These are phyloP conservation scores for Lasius fuliginosus DNA, from an alignment of 2,888 invertebrate genomes.

Conservation along the genomic window DNA sequence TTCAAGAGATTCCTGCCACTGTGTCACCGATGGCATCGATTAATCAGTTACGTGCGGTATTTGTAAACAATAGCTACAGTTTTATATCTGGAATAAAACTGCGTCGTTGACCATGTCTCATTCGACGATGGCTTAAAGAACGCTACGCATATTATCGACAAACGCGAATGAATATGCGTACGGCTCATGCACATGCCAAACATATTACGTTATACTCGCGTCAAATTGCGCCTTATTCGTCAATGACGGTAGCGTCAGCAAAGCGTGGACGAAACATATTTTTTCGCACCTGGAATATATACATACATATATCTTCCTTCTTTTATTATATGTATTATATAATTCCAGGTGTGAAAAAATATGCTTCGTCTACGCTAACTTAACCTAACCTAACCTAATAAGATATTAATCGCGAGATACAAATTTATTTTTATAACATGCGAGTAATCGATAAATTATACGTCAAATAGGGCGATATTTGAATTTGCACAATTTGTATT, in stretches of 20 bases:
- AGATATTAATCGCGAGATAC: not conserved
- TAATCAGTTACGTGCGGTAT: not conserved
- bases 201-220: conserved; percentile 55
- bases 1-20: not conserved
- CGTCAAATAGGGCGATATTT: not conserved
- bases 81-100: conserved; percentile 20
- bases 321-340: no score
- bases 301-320: not conserved
- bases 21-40: not conserved
- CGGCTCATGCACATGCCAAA: conserved; percentile 45
- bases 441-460: not conserved
- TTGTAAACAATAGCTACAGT: conserved; percentile 19
- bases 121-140: conserved; percentile 43
- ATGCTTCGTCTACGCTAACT: no score
- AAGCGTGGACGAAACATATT: not conserved
- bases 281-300: not conserved
- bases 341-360: no score
- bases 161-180: conserved; percentile 47
- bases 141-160: conserved; percentile 49
- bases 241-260: conserved; percentile 36
- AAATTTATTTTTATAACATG: not conserved
- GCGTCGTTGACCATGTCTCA: not conserved
- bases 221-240: conserved; percentile 52
- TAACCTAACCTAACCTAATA: no score
- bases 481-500: not conserved